phyloP scores from a whole-genome alignment of 2,113 vertebrate species.

The Noctilio leporinus region DNA sequence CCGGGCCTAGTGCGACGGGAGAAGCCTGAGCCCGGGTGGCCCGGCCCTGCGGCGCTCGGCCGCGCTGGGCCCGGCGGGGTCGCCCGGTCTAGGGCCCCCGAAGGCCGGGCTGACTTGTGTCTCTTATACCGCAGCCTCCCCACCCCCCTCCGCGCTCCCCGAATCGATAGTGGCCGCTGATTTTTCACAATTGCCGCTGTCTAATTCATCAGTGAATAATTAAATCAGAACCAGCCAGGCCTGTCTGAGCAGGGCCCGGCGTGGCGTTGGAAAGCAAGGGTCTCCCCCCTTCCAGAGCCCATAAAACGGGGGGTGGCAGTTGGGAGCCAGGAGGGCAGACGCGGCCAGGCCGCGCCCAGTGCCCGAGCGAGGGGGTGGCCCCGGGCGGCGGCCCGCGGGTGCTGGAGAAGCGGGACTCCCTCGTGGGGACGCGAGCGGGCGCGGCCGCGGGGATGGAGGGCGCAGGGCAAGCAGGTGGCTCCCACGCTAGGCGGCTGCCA shows the following conservation, averaged over 20 bases:
- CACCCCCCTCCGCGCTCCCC: background rate
- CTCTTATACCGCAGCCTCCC: background rate
- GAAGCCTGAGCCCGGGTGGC: background rate
- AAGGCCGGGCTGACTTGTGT: background rate
- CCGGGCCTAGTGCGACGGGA: background rate
- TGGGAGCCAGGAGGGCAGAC: background rate
- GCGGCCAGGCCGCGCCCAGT: background rate
- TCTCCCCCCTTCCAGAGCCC: background rate
- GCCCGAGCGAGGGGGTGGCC: background rate
- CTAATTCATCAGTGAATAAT: constrained; percentile 79
- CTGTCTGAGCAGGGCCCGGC: background rate
- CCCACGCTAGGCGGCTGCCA: background rate
- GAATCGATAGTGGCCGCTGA: constrained; percentile 65
- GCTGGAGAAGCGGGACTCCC: background rate
- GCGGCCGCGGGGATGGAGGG: background rate
- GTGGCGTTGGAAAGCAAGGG: background rate
- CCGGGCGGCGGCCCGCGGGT: background rate
- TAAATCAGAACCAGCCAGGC: constrained; percentile 77
- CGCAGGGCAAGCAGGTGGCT: background rate
- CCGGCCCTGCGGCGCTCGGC: background rate
- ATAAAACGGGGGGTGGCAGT: background rate
- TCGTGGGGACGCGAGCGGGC: background rate
- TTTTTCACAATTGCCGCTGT: constrained; percentile 71
- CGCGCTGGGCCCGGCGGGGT: background rate
- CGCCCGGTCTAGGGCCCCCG: background rate